Evolutionary conservation across 2,113 vertebrate species (phyloP).

Genomic region (Cisticola juncidis): DNA sequence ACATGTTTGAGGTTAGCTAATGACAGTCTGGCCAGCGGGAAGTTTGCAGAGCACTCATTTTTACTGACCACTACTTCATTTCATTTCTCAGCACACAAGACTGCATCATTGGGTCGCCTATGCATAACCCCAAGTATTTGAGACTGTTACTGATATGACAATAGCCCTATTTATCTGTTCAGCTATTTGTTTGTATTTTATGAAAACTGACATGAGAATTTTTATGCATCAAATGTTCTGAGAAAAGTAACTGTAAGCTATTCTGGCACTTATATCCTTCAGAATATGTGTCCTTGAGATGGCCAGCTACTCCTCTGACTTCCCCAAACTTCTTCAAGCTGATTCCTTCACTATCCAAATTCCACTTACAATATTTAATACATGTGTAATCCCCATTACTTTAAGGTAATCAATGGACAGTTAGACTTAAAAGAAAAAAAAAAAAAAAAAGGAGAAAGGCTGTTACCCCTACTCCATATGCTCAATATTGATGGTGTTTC

Average conservation of each 20-base stretch:
- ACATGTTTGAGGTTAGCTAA: background rate
- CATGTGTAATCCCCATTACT: conserved; percentile 39
- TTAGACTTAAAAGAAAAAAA: background rate
- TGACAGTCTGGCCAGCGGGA: background rate
- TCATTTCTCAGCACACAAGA: background rate
- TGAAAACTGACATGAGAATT: conserved; percentile 8
- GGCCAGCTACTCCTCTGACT: conserved; percentile 33
- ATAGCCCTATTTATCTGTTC: background rate
- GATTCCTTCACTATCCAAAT: background rate
- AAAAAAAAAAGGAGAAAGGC: background rate
- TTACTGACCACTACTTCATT: rapidly evolving
- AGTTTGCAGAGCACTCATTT: background rate
- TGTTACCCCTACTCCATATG: background rate
- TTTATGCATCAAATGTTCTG: conserved; percentile 39
- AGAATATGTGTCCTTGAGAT: conserved; percentile 17
- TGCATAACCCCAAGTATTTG: background rate
- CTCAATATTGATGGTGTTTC: conserved; percentile 39
- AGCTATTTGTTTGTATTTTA: background rate
- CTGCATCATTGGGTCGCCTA: background rate
- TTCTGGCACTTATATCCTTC: background rate
- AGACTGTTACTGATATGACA: background rate
- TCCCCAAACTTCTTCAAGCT: conserved; percentile 36
- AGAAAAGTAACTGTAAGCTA: conserved; percentile 53
- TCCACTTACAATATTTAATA: conserved; percentile 7
- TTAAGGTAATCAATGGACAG: conserved; percentile 34